These are phyloP conservation scores for Epizoanthus scotinus DNA, from an alignment of 92 coral and sea anemone genomes.

Conservation along the genomic window DNA sequence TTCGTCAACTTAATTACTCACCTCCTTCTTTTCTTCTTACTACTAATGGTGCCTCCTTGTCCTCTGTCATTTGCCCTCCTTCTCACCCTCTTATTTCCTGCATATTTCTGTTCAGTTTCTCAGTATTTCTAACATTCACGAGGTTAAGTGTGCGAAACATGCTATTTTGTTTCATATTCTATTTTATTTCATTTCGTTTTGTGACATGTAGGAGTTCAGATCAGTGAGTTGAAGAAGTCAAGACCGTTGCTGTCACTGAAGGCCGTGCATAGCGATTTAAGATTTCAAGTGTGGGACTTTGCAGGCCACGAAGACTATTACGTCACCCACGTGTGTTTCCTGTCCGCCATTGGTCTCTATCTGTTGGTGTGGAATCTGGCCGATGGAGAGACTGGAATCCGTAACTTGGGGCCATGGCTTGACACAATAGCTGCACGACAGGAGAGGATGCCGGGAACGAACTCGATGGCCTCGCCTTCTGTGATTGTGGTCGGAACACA, in stretches of 20 bases:
- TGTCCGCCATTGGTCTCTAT: constrained; percentile 65
- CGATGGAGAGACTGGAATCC: constrained; percentile 59
- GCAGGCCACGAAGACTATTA: constrained; percentile 81
- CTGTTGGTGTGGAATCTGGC: constrained; percentile 76
- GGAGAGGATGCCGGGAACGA: constrained; percentile 4
- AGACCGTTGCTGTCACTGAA: background rate
- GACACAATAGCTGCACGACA: constrained; percentile 45
- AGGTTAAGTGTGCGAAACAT: too few relatives aligned
- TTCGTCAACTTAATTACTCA: too few relatives aligned
- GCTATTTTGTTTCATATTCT: background rate
- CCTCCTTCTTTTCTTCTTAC: too few relatives aligned
- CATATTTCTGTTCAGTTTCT: too few relatives aligned
- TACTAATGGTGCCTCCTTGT: too few relatives aligned
- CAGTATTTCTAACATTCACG: too few relatives aligned
- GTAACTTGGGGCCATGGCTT: constrained; percentile 48
- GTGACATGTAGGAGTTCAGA: constrained; percentile 45
- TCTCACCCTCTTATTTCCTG: too few relatives aligned
- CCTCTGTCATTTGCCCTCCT: too few relatives aligned
- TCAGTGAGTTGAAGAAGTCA: constrained; percentile 43
- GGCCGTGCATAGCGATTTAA: constrained; percentile 14
- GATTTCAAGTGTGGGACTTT: constrained; percentile 79
- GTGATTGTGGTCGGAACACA: constrained; percentile 80
- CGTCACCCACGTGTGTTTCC: constrained; percentile 73
- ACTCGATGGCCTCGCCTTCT: constrained; percentile 29
- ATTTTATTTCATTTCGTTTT: background rate